Evolutionary conservation across 2,888 invertebrate species (phyloP), one percentile per base, ranked within the genome.

Genomic region (Entomobrya multifasciata): DNA sequence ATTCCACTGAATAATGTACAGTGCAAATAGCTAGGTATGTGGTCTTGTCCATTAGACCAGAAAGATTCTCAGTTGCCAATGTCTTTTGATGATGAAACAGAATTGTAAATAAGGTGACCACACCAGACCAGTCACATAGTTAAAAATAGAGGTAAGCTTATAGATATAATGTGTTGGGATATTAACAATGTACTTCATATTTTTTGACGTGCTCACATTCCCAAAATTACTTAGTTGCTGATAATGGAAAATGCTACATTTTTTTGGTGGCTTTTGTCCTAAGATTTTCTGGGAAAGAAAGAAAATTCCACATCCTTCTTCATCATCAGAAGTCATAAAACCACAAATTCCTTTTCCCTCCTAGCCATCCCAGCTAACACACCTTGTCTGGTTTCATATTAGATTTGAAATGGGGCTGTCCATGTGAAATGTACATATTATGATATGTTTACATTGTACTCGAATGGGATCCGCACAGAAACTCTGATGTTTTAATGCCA

Each of bases 1-100:
- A 77, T 77, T 30, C 77, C 60, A 15, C n/a, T 41, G 60, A 77
- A 77, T 60, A 57, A 77, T 77, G 76, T 20, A 76, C 27, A 27
- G 27, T 74, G 49, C 4, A 30, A 70, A 11, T n/a, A 17, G 65
- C 1, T 36, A 20, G 25, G 6, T 11, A 11, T 57, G 22, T 57
- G 6, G 22, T 20, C 5, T n/a, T 25, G 57, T 22, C 57, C 10
- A 57, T 57, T 6, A 57, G 5, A 25, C 22, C 36, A 57, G 17
- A 55, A n/a, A 52, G n/a, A n/a, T 17, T 52, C n/a, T 52, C 17
- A 4, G 6, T 5, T 49, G 15, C 52, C 5, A 52, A 5, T 52
- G 6, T 3, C 17, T n/a, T 20, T 52, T 10, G 15, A 17, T 6
- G 49, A 49, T 11, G n/a, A 15, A 49, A 2, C 6, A 15, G 3